Evolutionary conservation across 92 coral and sea anemone genomes (phyloP), one percentile per base, ranked within the genome.

Genomic region (Epizoanthus ramosus): DNA sequence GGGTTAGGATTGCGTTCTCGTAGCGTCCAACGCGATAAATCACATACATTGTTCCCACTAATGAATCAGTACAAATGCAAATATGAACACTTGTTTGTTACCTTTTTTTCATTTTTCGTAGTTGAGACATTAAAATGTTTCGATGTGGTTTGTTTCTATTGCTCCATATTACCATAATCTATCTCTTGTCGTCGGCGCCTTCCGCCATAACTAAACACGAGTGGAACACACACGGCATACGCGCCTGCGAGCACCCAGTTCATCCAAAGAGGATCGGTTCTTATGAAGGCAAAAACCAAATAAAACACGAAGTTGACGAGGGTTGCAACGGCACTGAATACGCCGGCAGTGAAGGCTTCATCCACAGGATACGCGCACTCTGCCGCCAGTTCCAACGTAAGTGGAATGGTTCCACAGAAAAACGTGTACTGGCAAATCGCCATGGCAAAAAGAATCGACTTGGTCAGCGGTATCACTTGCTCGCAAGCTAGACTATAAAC

Each of bases 341-440:
- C 92, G 4, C 97, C 98, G 25, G 93, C 87, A 19, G 94, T 93
- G 19, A 93, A 87, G 18, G 97, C 98, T 56, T 95, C 98, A 3
- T 97, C 97, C 2, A 95, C 97, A 5, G 98, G 98, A 79, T 85
- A 95, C 8, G 97, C 35, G 74, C 97, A 87, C 89, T 95, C 98
- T 0, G 93, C 98, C 8, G 97, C 98, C 39, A 93, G 87, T 59
- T 95, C 97, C 85, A 87, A 80, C 33, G 88, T 64, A 33, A 95
- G 87, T 2, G 97, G 98, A 1, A 93, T 90, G 1, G 97, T 89
- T 0, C 98, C 98, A 24, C 91, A 74, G 33, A 84, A 86, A 50
- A 95, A 89, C 23, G 90, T 91, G 47, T 85, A 87, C 39, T 90
- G 88, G 0, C 88, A 58, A 22, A 90, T 84, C 5, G 94, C 94